Conservation (phyloP, 2,797 vertebrate species). For the Chelon auratus region DNA sequence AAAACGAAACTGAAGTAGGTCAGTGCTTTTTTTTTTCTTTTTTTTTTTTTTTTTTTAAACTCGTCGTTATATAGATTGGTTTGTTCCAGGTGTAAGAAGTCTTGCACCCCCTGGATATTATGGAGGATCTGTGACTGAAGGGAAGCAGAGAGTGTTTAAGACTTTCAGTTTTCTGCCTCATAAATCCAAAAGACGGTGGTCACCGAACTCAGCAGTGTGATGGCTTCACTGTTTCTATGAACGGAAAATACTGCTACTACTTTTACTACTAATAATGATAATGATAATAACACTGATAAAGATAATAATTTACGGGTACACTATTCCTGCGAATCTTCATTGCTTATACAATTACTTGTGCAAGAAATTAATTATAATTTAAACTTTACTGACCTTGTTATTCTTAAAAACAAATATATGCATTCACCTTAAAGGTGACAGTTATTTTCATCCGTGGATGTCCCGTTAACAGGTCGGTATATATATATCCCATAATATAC, state of each 20-base stretch:
- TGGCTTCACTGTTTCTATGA: background rate
- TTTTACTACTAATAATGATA: background rate
- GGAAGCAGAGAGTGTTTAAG: conserved; percentile 57
- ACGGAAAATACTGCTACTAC: background rate
- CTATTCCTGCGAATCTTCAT: background rate
- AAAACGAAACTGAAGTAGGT: background rate
- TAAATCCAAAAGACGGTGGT: conserved; percentile 22
- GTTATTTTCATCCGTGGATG: background rate
- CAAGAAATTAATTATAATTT: too few relatives aligned
- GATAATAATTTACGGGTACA: background rate
- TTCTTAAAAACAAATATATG: background rate
- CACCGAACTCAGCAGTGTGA: background rate
- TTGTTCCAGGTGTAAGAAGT: background rate
- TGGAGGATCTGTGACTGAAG: conserved; percentile 41
- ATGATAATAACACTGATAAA: background rate
- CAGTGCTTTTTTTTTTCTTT: background rate
- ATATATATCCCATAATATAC: background rate
- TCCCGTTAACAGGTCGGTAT: background rate
- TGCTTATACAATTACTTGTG: background rate
- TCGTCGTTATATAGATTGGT: background rate
- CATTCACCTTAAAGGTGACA: background rate
- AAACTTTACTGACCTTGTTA: background rate
- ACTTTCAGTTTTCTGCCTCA: conserved; percentile 39
- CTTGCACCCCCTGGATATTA: background rate
- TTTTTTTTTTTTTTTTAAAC: background rate